Conservation (phyloP, 2,797 vertebrate species). For the Aulostomus chinensis region DNA sequence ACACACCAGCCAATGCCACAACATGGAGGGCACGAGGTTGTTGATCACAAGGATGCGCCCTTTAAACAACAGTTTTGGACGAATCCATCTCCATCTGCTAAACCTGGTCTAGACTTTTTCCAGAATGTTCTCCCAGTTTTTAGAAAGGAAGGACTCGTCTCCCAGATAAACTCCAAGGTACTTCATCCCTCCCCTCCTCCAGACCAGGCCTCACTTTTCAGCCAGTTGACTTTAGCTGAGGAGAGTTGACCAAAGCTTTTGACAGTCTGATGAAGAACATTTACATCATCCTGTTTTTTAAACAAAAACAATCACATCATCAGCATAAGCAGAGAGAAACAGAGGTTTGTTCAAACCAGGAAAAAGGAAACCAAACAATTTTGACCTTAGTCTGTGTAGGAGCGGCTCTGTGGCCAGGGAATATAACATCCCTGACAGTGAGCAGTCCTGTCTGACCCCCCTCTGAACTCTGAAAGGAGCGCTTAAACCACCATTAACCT, state of each 20-base stretch:
- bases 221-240: background rate
- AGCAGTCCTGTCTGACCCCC: background rate
- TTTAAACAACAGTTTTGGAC: background rate
- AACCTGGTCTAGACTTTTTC: background rate
- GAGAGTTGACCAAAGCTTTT: background rate
- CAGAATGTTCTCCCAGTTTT: background rate
- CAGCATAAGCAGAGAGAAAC: too few species aligned
- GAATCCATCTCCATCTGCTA: background rate
- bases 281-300: background rate
- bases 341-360: background rate
- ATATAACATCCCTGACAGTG: too few species aligned
- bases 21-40: background rate
- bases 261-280: background rate
- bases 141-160: background rate
- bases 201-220: background rate
- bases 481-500: background rate
- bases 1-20: background rate
- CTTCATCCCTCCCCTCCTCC: background rate
- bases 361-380: background rate
- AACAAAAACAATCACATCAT: background rate
- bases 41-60: too few species aligned
- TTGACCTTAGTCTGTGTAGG: background rate
- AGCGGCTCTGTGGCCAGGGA: too few species aligned
- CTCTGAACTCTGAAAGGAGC: background rate
- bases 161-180: background rate